Evolutionary conservation across 2,888 invertebrate species (phyloP).

Genomic region (Galeopsomyia nigrocyanea): DNA sequence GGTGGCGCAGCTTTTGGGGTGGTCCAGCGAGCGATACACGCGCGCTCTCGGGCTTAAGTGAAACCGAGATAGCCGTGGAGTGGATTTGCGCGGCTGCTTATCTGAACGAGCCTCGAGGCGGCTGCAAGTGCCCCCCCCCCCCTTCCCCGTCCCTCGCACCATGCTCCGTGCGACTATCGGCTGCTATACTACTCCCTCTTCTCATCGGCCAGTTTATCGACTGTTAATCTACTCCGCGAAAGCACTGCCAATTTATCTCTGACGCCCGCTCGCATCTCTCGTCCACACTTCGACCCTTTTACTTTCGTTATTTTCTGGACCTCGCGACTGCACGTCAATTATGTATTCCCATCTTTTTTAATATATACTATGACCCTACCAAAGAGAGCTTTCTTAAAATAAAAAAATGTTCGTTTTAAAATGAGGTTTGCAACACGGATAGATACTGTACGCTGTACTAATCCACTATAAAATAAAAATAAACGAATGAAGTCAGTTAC

Average conservation of each 20-base stretch:
- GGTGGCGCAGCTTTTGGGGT: too few relatives aligned
- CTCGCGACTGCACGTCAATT: too few relatives aligned
- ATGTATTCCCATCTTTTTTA: too few relatives aligned
- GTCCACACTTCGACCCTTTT: background rate
- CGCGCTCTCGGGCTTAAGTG: constrained; percentile 1
- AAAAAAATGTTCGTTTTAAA: too few relatives aligned
- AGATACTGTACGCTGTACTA: too few relatives aligned
- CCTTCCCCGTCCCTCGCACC: too few relatives aligned
- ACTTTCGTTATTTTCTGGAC: constrained; percentile 4
- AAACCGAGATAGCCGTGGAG: constrained; percentile 3
- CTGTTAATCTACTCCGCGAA: constrained; percentile 21
- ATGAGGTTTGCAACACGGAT: too few relatives aligned
- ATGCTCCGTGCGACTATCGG: too few relatives aligned
- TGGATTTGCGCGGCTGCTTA: constrained; percentile 24
- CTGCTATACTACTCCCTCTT: constrained; percentile 14
- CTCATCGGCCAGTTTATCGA: constrained; percentile 21
- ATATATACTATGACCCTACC: too few relatives aligned
- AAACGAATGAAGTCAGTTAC: too few relatives aligned
- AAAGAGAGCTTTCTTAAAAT: too few relatives aligned
- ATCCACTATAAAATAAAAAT: too few relatives aligned
- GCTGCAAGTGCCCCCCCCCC: background rate
- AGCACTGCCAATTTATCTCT: constrained; percentile 22
- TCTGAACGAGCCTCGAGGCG: constrained; percentile 39
- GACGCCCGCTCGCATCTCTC: background rate
- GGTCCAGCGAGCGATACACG: background rate